Evolutionary conservation across 2,797 vertebrate species (phyloP), one percentile per base, ranked within the genome.

Genomic region (Sternarchorhynchus goeldii): DNA sequence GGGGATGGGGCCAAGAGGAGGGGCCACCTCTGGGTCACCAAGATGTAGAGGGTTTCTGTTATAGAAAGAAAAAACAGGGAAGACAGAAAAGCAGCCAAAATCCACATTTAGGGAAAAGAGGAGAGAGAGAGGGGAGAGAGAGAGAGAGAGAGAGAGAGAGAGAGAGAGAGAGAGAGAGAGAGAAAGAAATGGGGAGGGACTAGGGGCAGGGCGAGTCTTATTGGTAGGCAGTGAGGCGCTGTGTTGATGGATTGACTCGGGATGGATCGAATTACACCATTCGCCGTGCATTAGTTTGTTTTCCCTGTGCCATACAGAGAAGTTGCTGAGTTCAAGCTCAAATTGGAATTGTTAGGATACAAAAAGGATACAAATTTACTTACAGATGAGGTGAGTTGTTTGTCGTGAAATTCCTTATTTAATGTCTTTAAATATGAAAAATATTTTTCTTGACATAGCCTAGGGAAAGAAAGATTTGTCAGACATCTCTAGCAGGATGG

Each of bases 231-330:
- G 89, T 59, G 83, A 81, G 79, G 77, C 86, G 86, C 90, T 87
- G 91, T 83, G 89, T 88, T 86, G 90, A 90, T 82, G 94, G 93
- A 93, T 90, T 89, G 94, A 92, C 92, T 93, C 88, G 89, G 91
- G 92, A 92, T 91, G 94, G 95, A 90, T 96, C 93, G 93, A 90
- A 92, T 96, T 95, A 94, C 95, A 95, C 91, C 94, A 88, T 93
- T 94, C 89, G 93, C 93, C 87, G 89, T 86, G 90, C 89, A 84
- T 90, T 92, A 92, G 92, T 94, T 94, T 94, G 94, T 94, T 95
- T 93, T 91, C 93, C 93, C 88, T 65, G 69, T 75, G 86, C 86
- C 7, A 68, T 63, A 56, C 76, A 85, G 87, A 82, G 89, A 91
- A 92, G 89, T 92, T 92, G 89, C 84, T 83, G 85, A 85, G 85